Percentiles rank a stretch among this genome's conserved stretches.
Evolutionary conservation across 2,113 vertebrate genomes (phyloP).

Genomic region (Scortum barcoo): DNA sequence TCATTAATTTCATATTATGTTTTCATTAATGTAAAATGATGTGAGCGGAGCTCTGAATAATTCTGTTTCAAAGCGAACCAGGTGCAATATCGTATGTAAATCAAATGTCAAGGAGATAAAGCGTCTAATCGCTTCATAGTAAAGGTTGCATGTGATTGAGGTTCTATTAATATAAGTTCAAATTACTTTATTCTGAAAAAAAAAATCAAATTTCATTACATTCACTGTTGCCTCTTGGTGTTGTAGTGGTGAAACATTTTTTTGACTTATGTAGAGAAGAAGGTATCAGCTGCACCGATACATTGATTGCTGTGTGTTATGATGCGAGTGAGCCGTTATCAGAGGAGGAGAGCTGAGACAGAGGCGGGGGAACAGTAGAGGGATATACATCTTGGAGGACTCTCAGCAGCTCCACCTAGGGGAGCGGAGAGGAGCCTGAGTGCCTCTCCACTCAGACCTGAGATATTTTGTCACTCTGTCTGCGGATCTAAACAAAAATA

Average conservation of each 20-base stretch:
- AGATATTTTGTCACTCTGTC: conserved; percentile 5
- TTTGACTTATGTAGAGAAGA: neutral
- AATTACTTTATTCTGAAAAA: conserved; percentile 14
- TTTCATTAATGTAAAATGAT: conserved; percentile 77
- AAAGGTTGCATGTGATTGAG: conserved; percentile 54
- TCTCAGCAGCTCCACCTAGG: conserved; percentile 80
- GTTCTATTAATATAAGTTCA: conserved; percentile 41
- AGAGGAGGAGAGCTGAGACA: neutral
- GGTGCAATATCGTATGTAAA: conserved; percentile 70
- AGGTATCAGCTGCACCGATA: neutral
- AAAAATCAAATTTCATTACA: neutral
- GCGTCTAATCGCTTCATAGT: conserved; percentile 43
- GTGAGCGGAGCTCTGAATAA: conserved; percentile 67
- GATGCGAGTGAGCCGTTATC: conserved; percentile 12
- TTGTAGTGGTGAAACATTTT: neutral
- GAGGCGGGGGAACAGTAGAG: conserved; percentile 8
- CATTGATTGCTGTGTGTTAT: conserved; percentile 31
- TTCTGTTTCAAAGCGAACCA: conserved; percentile 59
- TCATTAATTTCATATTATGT: conserved; percentile 76
- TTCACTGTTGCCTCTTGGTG: conserved; percentile 1
- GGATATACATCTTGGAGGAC: conserved; percentile 21
- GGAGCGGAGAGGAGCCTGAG: conserved; percentile 53
- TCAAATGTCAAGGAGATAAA: conserved; percentile 72
- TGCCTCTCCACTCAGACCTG: conserved; percentile 5
- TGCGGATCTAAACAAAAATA: conserved; percentile 41